These are phyloP conservation scores for Chromoteleia sp. DNA, from an alignment of 2,888 invertebrate species.

Conservation along the genomic window DNA sequence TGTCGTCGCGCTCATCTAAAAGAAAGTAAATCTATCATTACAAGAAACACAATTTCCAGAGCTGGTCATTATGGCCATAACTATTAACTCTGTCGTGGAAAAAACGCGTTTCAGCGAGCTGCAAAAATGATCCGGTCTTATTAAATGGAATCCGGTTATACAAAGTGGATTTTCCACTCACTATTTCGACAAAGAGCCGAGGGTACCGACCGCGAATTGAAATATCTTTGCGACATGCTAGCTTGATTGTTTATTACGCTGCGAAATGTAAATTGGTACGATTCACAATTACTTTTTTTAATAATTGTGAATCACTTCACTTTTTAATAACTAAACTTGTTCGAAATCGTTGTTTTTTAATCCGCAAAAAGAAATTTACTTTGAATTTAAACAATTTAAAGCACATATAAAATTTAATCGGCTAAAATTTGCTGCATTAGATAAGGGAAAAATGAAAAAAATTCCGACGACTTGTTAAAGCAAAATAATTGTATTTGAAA, in stretches of 20 bases:
- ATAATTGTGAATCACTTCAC: too few relatives aligned
- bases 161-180: constrained; percentile 62
- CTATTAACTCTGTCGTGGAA: constrained; percentile 46
- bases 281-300: not conserved
- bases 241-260: constrained; percentile 21
- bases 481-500: constrained; percentile 46
- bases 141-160: constrained; percentile 60
- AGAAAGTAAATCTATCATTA: constrained; percentile 56
- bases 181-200: constrained; percentile 52
- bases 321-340: not conserved
- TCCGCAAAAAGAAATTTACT: too few relatives aligned
- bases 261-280: not conserved
- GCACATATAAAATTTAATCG: too few relatives aligned
- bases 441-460: not conserved
- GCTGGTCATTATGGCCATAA: constrained; percentile 48
- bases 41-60: constrained; percentile 53
- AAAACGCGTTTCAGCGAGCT: constrained; percentile 38
- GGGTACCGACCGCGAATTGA: constrained; percentile 12
- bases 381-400: too few relatives aligned
- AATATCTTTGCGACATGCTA: constrained; percentile 19
- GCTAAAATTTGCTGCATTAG: constrained; percentile 1
- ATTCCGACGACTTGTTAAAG: constrained; percentile 29
- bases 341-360: too few relatives aligned
- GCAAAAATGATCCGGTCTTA: constrained; percentile 60
- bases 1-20: constrained; percentile 12